phyloP scores from a whole-genome alignment of 2,888 invertebrate species.

The Drosophila mayaguana region DNA sequence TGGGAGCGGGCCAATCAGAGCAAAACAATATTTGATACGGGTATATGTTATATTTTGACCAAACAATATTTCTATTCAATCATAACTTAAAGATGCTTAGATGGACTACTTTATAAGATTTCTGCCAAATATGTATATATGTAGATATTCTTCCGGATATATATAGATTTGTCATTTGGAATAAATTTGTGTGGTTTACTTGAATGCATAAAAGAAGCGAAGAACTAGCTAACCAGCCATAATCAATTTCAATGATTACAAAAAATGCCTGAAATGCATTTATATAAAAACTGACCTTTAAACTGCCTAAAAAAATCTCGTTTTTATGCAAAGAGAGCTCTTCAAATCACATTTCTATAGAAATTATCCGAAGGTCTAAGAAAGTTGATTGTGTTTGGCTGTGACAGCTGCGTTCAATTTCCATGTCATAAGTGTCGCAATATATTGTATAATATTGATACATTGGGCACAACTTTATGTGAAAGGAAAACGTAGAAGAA shows the following conservation, averaged over 20 bases:
- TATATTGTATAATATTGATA: constrained; percentile 28
- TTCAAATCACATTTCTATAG: constrained; percentile 1
- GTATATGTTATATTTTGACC: neutral
- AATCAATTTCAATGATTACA: neutral
- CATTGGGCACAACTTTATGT: constrained; percentile 17
- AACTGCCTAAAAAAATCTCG: neutral
- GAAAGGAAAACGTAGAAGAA: neutral
- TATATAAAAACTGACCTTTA: neutral
- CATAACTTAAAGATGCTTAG: neutral
- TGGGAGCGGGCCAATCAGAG: constrained; percentile 26
- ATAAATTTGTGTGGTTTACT: too few species aligned
- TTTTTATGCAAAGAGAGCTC: neutral
- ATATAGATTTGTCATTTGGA: too few species aligned
- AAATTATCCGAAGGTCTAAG: neutral
- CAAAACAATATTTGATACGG: constrained; percentile 26
- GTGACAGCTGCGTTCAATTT: constrained; percentile 38
- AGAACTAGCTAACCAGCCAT: too few species aligned
- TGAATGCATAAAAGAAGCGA: too few species aligned
- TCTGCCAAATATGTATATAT: too few species aligned
- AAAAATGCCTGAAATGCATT: neutral
- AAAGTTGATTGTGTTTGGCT: neutral
- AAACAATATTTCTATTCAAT: neutral
- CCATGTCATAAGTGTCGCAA: constrained; percentile 15
- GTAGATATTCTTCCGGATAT: too few species aligned
- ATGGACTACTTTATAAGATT: too few species aligned